Conservation (phyloP, 2,113 vertebrate genomes). For the Scophthalmus maximus region DNA sequence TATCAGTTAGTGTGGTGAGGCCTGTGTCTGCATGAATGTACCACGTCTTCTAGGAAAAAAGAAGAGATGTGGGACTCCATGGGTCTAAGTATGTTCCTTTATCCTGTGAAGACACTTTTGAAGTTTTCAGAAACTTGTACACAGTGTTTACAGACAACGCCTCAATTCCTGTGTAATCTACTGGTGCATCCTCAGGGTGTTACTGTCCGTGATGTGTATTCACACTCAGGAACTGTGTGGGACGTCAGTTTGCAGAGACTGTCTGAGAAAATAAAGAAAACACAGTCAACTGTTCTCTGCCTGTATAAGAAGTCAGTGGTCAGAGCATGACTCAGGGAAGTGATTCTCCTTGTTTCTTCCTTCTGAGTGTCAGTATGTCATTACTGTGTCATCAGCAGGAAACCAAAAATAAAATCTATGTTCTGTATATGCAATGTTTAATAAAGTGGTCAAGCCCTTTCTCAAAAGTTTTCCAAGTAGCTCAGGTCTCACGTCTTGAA, state of each 20-base stretch:
- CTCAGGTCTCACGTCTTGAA: too few relatives aligned
- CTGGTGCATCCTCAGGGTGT: background rate
- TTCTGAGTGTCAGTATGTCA: conserved; percentile 3
- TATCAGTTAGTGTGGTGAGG: conserved; percentile 1
- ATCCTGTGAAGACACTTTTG: background rate
- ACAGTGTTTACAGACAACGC: background rate
- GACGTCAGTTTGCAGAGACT: background rate
- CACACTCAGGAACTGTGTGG: background rate
- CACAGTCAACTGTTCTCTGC: background rate
- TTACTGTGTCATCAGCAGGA: background rate
- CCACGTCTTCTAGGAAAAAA: background rate
- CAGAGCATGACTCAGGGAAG: background rate
- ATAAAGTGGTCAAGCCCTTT: background rate
- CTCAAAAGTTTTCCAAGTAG: background rate
- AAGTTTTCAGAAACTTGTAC: background rate
- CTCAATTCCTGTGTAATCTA: conserved; percentile 5
- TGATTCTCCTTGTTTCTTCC: background rate
- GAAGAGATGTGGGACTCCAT: background rate
- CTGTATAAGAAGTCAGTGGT: background rate
- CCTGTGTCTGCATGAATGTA: background rate
- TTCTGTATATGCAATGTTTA: background rate
- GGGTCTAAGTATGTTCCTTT: background rate
- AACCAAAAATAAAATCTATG: background rate
- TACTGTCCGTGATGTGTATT: background rate
- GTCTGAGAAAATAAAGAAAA: conserved; percentile 4